These are phyloP conservation scores for Apostichopus parvimensis DNA, from an alignment of 35 echinoderm and acorn worm genomes.

Conservation along the genomic window DNA sequence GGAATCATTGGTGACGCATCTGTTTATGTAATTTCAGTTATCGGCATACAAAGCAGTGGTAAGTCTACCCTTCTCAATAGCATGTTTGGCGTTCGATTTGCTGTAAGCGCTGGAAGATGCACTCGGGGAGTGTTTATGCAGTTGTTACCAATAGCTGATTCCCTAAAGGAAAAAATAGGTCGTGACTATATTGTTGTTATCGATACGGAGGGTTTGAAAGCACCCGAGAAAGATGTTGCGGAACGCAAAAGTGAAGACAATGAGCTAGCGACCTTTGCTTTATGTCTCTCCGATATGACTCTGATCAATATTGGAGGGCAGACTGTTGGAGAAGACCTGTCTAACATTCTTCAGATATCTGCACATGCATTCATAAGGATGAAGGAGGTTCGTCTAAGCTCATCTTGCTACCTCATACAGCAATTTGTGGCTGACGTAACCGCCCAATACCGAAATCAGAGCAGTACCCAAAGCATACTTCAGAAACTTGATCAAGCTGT, in stretches of 20 bases:
- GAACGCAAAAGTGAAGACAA: too few relatives aligned
- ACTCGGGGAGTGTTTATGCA: conserved; percentile 25
- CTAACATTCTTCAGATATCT: conserved; percentile 41
- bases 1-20: conserved; percentile 7
- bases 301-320: conserved; percentile 51
- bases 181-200: too few relatives aligned
- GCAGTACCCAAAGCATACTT: conserved; percentile 31
- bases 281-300: too few relatives aligned
- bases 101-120: conserved; percentile 27
- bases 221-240: too few relatives aligned
- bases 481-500: conserved; percentile 13
- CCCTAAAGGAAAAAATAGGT: too few relatives aligned
- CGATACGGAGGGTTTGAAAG: too few relatives aligned
- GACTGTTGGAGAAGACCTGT: conserved; percentile 40
- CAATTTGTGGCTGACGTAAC: conserved; percentile 43
- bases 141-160: too few relatives aligned
- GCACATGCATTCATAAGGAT: conserved; percentile 61
- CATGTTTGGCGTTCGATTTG: conserved; percentile 49
- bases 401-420: conserved; percentile 47
- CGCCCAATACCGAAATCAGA: conserved; percentile 28
- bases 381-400: conserved; percentile 43
- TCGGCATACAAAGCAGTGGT: conserved; percentile 46
- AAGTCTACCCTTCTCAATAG: conserved; percentile 40
- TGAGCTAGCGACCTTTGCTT: too few relatives aligned
- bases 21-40: conserved; percentile 32